Base-by-base conservation (phyloP, 2,888 invertebrate species). In the Nebria salina region DNA sequence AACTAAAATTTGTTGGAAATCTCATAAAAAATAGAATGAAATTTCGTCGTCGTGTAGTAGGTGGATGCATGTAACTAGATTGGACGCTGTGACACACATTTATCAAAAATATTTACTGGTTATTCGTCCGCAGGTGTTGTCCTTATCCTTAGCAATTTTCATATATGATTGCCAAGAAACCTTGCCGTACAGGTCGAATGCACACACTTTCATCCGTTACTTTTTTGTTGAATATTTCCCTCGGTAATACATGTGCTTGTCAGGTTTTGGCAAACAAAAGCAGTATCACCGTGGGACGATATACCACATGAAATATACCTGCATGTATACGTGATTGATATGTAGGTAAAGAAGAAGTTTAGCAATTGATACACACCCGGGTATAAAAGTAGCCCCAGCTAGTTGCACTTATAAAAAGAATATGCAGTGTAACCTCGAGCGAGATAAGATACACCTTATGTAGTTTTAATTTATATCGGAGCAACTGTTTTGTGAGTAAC, bases 61-160 rank as follows among this genome's bases (percentile, higher is more conserved):
- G 54, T 54, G 54, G 54, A 8, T 13, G 2, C 54, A 54, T 54
- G 13, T 6, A 13, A 54, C 54, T 54, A 43, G 43, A 9, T 43
- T 43, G 43, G 20, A 20, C 20, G 20, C 20, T 9, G 43, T 9
- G 43, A 43, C 43, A 9, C 2, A 8, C 6, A 54, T 54, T 54
- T 54, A 54, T 54, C 70, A 70, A 34, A 34, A 11, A 70, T 70
- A 70, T 70, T 70, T 70, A 70, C 70, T 70, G 70, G 25, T 70
- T 70, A 70, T 70, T 70, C 34, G 34, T 3, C 70, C 70, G 70
- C 70, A 70, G 70, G 70, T 70, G 70, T 70, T 70, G 25, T 70
- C 70, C 70, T 54, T 70, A 15, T 70, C 70, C 70, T 54, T 70
- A 70, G 70, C 25, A 70, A 34, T 70, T 70, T 34, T 70, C 26